Conservation (phyloP, 1,140 invertebrate species). For the Saxidomus purpurata region DNA sequence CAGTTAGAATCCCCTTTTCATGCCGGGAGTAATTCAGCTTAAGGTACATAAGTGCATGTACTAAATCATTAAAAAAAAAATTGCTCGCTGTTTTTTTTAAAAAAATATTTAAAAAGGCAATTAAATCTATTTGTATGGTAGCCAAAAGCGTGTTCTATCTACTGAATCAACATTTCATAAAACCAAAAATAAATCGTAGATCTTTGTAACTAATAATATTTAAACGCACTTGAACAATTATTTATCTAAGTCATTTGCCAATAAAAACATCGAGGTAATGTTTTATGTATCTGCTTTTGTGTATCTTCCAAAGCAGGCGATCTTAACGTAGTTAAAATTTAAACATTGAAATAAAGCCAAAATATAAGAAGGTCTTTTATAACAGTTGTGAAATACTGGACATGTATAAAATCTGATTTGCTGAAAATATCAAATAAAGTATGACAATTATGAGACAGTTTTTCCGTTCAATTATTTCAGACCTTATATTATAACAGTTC, state of each 20-base stretch:
- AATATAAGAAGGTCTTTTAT: neutral
- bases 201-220: neutral
- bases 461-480: neutral
- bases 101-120: neutral
- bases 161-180: neutral
- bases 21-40: too few species aligned
- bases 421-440: neutral
- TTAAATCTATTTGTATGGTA: neutral
- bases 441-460: neutral
- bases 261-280: neutral
- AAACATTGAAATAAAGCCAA: conserved; percentile 5
- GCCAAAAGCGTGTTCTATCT: neutral
- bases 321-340: neutral
- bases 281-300: neutral
- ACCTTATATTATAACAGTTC: too few species aligned
- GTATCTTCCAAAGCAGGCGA: neutral
- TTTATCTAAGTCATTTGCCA: conserved; percentile 5
- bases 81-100: too few species aligned
- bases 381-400: neutral
- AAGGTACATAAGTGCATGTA: too few species aligned
- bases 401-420: neutral
- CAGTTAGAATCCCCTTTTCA: too few species aligned
- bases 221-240: neutral
- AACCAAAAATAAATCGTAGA: conserved; percentile 9
- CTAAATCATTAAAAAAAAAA: too few species aligned